Evolutionary conservation across 2,113 vertebrate species (phyloP).

Genomic region (Petromus typicus): DNA sequence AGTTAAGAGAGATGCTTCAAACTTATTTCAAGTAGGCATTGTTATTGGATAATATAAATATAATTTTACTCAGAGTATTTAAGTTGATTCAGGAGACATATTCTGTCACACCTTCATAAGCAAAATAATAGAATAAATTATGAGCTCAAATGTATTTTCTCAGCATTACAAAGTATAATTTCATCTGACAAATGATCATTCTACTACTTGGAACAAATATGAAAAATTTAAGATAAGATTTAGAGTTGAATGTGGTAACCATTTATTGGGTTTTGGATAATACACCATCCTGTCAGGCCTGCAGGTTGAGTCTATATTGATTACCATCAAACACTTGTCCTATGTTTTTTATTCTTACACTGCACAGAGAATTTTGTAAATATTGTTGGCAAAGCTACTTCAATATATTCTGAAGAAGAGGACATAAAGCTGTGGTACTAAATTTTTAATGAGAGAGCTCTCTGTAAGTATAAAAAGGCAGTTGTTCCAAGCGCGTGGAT

Average conservation of each 20-base stretch:
- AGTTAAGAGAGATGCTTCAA: neutral
- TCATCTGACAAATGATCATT: neutral
- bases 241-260: neutral
- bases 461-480: slow-evolving; percentile 54
- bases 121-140: neutral
- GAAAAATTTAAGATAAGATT: neutral
- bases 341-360: neutral
- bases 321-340: neutral
- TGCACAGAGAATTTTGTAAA: slow-evolving; percentile 23
- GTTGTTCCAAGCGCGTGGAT: slow-evolving; percentile 44
- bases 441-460: slow-evolving; percentile 63
- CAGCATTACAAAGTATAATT: neutral
- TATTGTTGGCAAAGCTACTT: neutral
- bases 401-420: slow-evolving; percentile 49
- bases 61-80: neutral
- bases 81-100: neutral
- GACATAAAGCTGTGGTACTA: slow-evolving; percentile 44
- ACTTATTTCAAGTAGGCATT: neutral
- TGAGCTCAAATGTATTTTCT: neutral
- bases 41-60: neutral
- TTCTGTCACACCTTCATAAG: neutral
- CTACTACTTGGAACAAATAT: neutral
- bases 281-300: neutral
- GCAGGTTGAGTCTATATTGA: neutral
- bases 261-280: neutral